Evolutionary conservation across 2,888 invertebrate species (phyloP).

Genomic region (Rhagophthalmus giganteus): DNA sequence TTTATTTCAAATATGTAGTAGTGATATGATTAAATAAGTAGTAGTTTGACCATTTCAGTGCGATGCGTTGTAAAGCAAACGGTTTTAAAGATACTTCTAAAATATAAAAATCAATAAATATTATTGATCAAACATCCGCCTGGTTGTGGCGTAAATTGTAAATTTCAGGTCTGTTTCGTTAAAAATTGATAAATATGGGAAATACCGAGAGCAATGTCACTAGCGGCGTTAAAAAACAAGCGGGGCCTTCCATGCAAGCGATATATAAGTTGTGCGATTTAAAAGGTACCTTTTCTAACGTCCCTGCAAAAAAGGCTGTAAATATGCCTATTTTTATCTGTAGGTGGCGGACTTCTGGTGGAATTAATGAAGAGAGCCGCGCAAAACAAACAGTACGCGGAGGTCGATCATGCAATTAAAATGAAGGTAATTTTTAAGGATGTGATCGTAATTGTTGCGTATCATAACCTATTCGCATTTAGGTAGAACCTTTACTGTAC

Average conservation of each 20-base stretch:
- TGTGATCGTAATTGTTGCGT: neutral
- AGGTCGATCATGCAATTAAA: constrained; percentile 90
- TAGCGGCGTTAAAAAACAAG: constrained; percentile 94
- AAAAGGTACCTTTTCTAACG: constrained; percentile 68
- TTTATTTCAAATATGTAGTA: no score
- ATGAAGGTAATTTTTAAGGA: constrained; percentile 62
- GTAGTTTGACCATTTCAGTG: no score
- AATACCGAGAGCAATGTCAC: constrained; percentile 89
- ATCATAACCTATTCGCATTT: constrained; percentile 11
- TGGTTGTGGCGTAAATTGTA: no score
- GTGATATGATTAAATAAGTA: no score
- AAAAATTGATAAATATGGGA: constrained; percentile 61
- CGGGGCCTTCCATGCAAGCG: constrained; percentile 79
- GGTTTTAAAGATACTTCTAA: neutral
- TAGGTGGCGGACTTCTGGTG: constrained; percentile 88
- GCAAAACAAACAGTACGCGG: constrained; percentile 87
- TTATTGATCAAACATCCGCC: no score
- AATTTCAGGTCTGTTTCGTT: neutral
- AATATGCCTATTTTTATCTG: no score
- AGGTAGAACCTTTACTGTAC: constrained; percentile 88
- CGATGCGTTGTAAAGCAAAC: no score
- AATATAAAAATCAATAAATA: neutral
- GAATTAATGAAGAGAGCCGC: constrained; percentile 91
- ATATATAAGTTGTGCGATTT: constrained; percentile 88
- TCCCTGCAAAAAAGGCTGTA: no score